Evolutionary conservation across 1,140 invertebrate genomes (phyloP).

Genomic region (Vanessa atalanta): DNA sequence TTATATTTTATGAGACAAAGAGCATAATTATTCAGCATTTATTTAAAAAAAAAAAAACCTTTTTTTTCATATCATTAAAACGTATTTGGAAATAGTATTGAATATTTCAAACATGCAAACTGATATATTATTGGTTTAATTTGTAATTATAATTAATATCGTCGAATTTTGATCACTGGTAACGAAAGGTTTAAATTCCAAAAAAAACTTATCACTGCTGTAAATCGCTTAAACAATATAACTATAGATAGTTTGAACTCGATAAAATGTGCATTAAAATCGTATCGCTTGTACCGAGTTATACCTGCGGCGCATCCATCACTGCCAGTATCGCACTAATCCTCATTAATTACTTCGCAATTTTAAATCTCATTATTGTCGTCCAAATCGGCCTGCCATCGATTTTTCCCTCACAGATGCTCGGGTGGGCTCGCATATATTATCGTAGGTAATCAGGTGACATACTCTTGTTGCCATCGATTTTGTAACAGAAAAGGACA

Average conservation of each 20-base stretch:
- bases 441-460: constrained; percentile 67
- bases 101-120: too few relatives aligned
- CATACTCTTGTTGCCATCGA: constrained; percentile 42
- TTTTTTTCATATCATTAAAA: too few relatives aligned
- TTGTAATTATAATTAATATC: too few relatives aligned
- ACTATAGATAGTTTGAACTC: constrained; percentile 7
- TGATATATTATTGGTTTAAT: too few relatives aligned
- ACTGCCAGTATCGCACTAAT: constrained; percentile 56
- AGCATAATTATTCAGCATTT: too few relatives aligned
- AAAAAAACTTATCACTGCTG: neutral
- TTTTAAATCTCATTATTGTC: constrained; percentile 77
- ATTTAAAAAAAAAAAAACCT: too few relatives aligned
- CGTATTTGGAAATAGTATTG: too few relatives aligned
- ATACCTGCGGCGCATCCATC: constrained; percentile 39
- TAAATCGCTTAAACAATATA: neutral
- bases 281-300: neutral
- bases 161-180: too few relatives aligned
- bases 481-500: constrained; percentile 14
- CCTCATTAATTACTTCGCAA: constrained; percentile 72
- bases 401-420: constrained; percentile 63
- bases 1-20: too few relatives aligned
- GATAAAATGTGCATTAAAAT: constrained; percentile 17
- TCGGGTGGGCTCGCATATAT: constrained; percentile 63
- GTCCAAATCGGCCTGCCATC: constrained; percentile 69
- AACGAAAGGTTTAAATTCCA: too few relatives aligned